phyloP scores from a whole-genome alignment of 2,797 vertebrate species.

The Enteromius paludinosus region DNA sequence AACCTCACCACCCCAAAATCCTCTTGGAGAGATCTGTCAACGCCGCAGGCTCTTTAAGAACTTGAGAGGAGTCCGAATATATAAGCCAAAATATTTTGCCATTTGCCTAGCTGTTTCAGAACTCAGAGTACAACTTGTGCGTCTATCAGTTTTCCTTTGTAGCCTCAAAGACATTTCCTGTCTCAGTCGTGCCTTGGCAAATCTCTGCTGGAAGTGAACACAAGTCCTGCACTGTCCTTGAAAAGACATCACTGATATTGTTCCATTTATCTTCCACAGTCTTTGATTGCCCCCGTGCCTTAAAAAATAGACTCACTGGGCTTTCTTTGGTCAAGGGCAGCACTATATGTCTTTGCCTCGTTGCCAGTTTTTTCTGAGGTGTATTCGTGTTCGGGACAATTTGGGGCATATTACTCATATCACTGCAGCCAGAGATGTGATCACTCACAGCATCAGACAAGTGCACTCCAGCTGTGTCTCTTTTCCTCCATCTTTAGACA shows the following conservation, averaged over 20 bases:
- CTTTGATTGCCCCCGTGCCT: conserved; percentile 43
- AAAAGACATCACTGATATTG: conserved; percentile 61
- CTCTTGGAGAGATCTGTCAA: conserved; percentile 61
- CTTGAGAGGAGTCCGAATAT: conserved; percentile 64
- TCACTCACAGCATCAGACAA: conserved; percentile 53
- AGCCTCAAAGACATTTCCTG: conserved; percentile 58
- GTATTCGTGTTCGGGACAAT: conserved; percentile 52
- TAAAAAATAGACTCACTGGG: conserved; percentile 17
- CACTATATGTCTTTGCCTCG: conserved; percentile 23
- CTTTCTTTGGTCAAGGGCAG: conserved; percentile 42
- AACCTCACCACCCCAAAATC: conserved; percentile 38
- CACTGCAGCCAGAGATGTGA: conserved; percentile 56
- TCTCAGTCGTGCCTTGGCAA: conserved; percentile 54
- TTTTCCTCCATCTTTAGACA: conserved; percentile 64
- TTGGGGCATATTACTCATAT: conserved; percentile 66
- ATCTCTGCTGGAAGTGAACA: conserved; percentile 47
- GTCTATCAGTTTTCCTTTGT: conserved; percentile 60
- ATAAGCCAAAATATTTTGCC: conserved; percentile 57
- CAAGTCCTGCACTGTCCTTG: conserved; percentile 44
- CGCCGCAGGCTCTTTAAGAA: conserved; percentile 57
- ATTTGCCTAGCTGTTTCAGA: conserved; percentile 49
- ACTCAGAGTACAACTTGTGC: conserved; percentile 50
- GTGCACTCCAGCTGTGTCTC: conserved; percentile 59
- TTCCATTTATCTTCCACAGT: conserved; percentile 49
- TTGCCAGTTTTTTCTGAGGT: conserved; percentile 47